phyloP scores from a whole-genome alignment of 2,888 invertebrate species.

The Bugulina stolonifera region DNA sequence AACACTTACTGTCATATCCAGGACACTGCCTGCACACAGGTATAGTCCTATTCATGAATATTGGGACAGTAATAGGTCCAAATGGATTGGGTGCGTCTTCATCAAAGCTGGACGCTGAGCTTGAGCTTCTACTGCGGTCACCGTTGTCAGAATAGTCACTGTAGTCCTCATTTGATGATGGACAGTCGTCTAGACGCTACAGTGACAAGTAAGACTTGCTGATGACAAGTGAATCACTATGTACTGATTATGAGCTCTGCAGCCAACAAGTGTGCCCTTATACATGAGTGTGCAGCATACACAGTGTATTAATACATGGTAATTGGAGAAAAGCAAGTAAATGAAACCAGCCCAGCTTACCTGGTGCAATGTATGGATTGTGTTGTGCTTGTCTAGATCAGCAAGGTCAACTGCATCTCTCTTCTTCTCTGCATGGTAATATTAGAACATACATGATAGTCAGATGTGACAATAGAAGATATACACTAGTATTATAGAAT shows the following conservation, averaged over 20 bases:
- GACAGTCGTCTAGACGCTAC: neutral
- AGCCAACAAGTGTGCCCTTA: too few relatives aligned
- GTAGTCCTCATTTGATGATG: neutral
- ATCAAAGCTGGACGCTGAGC: slow-evolving; percentile 30
- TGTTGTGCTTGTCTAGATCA: slow-evolving; percentile 45
- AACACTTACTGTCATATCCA: slow-evolving; percentile 31
- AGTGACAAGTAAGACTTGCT: too few relatives aligned
- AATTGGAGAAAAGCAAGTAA: too few relatives aligned
- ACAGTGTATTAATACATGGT: too few relatives aligned
- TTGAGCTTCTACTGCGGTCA: slow-evolving; percentile 30
- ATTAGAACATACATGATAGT: neutral
- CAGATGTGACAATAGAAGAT: too few relatives aligned
- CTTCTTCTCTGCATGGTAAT: slow-evolving; percentile 36
- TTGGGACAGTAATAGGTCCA: neutral
- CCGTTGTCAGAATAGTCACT: slow-evolving; percentile 32
- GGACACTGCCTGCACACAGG: slow-evolving; percentile 44
- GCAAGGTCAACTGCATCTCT: slow-evolving; percentile 44
- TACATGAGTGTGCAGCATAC: too few relatives aligned
- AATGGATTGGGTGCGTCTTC: slow-evolving; percentile 28
- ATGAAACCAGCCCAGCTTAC: too few relatives aligned
- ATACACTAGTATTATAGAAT: too few relatives aligned
- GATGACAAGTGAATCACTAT: too few relatives aligned
- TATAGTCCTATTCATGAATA: neutral
- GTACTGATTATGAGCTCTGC: too few relatives aligned
- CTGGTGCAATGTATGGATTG: slow-evolving; percentile 32